phyloP scores from a whole-genome alignment of 64 coral and sea anemone genomes.

The Orbicella faveolata region DNA sequence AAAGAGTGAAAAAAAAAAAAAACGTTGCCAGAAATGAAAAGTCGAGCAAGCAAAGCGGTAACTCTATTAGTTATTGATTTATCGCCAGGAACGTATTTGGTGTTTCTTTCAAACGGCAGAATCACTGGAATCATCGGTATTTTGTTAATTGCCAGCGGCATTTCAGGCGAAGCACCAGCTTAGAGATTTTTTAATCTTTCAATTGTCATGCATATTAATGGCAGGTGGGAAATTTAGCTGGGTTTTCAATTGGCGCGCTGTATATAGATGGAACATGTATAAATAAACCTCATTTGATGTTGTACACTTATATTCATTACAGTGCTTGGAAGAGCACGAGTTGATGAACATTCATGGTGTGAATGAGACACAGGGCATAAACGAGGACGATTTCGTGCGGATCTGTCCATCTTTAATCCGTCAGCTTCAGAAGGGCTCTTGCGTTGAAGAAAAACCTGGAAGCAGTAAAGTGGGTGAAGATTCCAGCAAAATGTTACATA shows the following conservation, averaged over 20 bases:
- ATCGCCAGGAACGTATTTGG: too few relatives aligned
- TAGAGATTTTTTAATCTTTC: too few relatives aligned
- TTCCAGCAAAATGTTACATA: background rate
- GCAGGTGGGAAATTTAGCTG: too few relatives aligned
- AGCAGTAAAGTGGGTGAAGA: background rate
- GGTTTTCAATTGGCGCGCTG: background rate
- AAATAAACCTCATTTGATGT: background rate
- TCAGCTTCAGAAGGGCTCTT: slow-evolving; percentile 22
- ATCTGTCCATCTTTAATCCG: slow-evolving; percentile 67
- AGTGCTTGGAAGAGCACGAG: slow-evolving; percentile 49
- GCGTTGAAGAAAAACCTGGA: background rate
- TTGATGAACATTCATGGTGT: slow-evolving; percentile 43
- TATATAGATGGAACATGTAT: background rate
- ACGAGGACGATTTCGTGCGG: slow-evolving; percentile 23
- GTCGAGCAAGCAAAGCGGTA: too few relatives aligned
- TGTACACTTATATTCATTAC: background rate
- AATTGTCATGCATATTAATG: too few relatives aligned
- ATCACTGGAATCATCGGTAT: too few relatives aligned
- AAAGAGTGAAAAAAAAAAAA: too few relatives aligned
- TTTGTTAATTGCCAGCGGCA: too few relatives aligned
- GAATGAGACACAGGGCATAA: slow-evolving; percentile 13
- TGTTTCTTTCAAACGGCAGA: too few relatives aligned
- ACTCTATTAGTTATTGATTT: too few relatives aligned
- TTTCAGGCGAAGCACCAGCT: too few relatives aligned
- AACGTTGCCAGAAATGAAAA: too few relatives aligned